A percentile compares a stretch with the other conserved stretches of the same genome.
Evolutionary conservation across 92 coral and sea anemone species (phyloP).

Genomic region (Zoanthus gigantus): DNA sequence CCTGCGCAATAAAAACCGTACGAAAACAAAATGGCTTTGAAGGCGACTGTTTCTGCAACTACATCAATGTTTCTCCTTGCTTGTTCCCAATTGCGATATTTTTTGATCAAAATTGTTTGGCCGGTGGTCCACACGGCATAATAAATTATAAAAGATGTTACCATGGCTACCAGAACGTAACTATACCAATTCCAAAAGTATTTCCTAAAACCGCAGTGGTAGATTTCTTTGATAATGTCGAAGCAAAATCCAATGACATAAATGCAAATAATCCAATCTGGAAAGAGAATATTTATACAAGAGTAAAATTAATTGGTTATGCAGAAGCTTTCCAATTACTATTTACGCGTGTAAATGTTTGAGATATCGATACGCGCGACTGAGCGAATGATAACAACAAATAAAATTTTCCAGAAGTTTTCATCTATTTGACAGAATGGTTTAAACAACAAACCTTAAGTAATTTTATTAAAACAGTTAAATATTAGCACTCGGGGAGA

Average conservation of each 20-base stretch:
- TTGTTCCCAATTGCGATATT: not conserved
- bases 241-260: slow-evolving; percentile 1
- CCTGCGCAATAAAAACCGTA: slow-evolving; percentile 47
- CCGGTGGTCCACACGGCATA: slow-evolving; percentile 39
- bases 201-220: slow-evolving; percentile 25
- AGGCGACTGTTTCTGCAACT: not conserved
- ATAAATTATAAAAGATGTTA: slow-evolving; percentile 40
- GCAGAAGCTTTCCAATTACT: too few relatives aligned
- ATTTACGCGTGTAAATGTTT: too few relatives aligned
- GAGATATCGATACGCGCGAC: too few relatives aligned
- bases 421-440: too few relatives aligned
- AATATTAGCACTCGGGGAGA: too few relatives aligned
- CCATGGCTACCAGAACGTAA: slow-evolving; percentile 31
- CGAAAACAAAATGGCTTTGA: slow-evolving; percentile 37
- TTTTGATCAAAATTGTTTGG: not conserved
- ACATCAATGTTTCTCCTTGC: not conserved
- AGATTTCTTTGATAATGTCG: slow-evolving; percentile 48
- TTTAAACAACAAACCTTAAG: too few relatives aligned
- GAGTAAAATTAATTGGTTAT: not conserved
- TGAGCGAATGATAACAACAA: too few relatives aligned
- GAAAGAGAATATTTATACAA: not conserved
- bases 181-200: slow-evolving; percentile 53
- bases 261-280: not conserved
- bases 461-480: too few relatives aligned
- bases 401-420: too few relatives aligned